These are phyloP conservation scores for Patiria miniata DNA, from an alignment of 35 echinoderm and acorn worm species.

Conservation along the genomic window DNA sequence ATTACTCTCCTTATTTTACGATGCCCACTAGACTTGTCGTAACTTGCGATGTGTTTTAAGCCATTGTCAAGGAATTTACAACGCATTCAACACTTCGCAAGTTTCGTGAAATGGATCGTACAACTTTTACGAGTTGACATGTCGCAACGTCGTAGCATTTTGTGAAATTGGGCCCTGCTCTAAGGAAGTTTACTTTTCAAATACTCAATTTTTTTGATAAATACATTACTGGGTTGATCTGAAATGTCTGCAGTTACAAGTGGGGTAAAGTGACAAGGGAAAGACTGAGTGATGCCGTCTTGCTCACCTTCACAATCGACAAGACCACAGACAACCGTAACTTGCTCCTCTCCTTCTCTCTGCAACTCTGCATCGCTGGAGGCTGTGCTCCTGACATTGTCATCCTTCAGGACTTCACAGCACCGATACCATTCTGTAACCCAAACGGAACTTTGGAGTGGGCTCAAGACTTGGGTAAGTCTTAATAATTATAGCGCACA, in stretches of 20 bases:
- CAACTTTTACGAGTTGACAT: too few relatives aligned
- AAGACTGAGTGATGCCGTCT: slow-evolving; percentile 27
- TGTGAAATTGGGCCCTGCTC: too few relatives aligned
- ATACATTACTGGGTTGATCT: not conserved
- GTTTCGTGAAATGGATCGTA: too few relatives aligned
- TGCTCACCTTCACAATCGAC: not conserved
- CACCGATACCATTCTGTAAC: slow-evolving; percentile 37
- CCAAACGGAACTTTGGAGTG: slow-evolving; percentile 7
- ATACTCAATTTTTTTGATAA: too few relatives aligned
- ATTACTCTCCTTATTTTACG: too few relatives aligned
- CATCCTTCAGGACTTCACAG: not conserved
- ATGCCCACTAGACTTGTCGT: too few relatives aligned
- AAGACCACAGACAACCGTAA: slow-evolving; percentile 7
- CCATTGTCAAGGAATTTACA: too few relatives aligned
- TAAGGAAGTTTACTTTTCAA: too few relatives aligned
- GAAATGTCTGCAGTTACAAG: slow-evolving; percentile 1
- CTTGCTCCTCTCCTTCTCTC: not conserved
- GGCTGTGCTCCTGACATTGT: not conserved
- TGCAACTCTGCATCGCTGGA: slow-evolving; percentile 5
- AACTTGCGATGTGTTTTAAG: too few relatives aligned
- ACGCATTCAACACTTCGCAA: too few relatives aligned
- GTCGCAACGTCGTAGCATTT: too few relatives aligned
- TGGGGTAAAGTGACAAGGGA: slow-evolving; percentile 9
- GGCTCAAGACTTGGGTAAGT: slow-evolving; percentile 33
- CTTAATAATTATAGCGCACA: too few relatives aligned